Percentiles rank a stretch among this genome's conserved stretches.
phyloP scores from a whole-genome alignment of 2,888 invertebrate species.

The Ennomos erosarius region DNA sequence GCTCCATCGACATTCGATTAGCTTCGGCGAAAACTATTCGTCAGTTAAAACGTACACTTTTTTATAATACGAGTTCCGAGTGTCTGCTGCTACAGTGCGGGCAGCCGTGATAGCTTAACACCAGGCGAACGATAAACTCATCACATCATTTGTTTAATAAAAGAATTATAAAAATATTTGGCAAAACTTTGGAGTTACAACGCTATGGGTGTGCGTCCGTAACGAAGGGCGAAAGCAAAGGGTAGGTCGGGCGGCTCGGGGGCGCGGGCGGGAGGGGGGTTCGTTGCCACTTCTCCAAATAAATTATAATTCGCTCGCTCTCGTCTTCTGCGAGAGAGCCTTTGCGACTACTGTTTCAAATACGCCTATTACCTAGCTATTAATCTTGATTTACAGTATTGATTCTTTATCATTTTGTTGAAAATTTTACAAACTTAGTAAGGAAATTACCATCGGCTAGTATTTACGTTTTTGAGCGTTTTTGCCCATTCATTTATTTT shows the following conservation, averaged over 20 bases:
- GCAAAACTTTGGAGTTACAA: conserved; percentile 66
- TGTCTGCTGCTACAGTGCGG: no score
- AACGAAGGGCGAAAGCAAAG: conserved; percentile 86
- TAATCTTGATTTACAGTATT: conserved; percentile 59
- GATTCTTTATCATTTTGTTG: conserved; percentile 14
- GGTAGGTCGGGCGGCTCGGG: conserved; percentile 77
- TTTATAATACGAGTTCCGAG: no score
- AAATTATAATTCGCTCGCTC: conserved; percentile 84
- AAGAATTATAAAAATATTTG: conserved; percentile 14
- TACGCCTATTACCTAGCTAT: conserved; percentile 60
- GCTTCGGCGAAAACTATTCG: no score
- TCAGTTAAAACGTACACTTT: no score
- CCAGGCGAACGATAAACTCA: no score
- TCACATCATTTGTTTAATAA: no score
- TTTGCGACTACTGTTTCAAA: conserved; percentile 69
- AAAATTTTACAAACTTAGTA: background rate
- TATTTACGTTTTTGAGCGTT: no score
- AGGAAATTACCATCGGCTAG: no score
- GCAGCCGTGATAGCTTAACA: no score
- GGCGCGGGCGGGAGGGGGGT: conserved; percentile 59
- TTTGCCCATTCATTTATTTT: no score
- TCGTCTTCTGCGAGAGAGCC: conserved; percentile 55
- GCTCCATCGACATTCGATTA: no score
- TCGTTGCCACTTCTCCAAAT: conserved; percentile 86
- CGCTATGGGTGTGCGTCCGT: conserved; percentile 63